Conservation (phyloP, 37 sponge, comb jelly and placozoan genomes). For the Haliclona indistincta region DNA sequence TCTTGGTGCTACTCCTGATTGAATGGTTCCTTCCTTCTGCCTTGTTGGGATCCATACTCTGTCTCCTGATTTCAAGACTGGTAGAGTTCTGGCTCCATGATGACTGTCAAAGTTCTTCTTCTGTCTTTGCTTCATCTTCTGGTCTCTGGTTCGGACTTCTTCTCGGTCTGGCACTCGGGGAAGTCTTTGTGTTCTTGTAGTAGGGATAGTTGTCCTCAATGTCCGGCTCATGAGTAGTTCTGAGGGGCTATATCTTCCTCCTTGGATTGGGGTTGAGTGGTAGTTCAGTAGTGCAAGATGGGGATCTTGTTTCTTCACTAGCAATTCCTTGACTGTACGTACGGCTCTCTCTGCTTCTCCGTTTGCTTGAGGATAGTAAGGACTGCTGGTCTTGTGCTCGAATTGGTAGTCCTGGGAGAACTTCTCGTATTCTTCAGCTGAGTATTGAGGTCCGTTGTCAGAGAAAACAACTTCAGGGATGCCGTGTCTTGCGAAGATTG, state of each 20-base stretch:
- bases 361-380: slow-evolving; percentile 44
- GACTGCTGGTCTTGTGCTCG: slow-evolving; percentile 49
- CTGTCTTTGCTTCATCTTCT: slow-evolving; percentile 10
- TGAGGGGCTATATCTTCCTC: slow-evolving; percentile 32
- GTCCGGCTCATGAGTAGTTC: slow-evolving; percentile 43
- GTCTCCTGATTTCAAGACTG: slow-evolving; percentile 8
- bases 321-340: slow-evolving; percentile 25
- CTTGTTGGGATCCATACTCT: slow-evolving; percentile 34
- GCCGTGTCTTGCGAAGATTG: slow-evolving; percentile 58
- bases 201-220: slow-evolving; percentile 38
- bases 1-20: slow-evolving; percentile 14
- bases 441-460: slow-evolving; percentile 71
- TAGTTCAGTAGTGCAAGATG: slow-evolving; percentile 31
- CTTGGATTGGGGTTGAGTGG: slow-evolving; percentile 37
- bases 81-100: slow-evolving; percentile 14
- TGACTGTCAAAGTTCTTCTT: slow-evolving; percentile 20
- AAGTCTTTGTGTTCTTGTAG: neutral
- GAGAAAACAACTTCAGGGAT: slow-evolving; percentile 40
- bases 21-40: slow-evolving; percentile 6
- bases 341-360: slow-evolving; percentile 72
- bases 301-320: slow-evolving; percentile 44
- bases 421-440: slow-evolving; percentile 7
- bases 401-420: slow-evolving; percentile 32
- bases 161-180: slow-evolving; percentile 17
- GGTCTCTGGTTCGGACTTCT: slow-evolving; percentile 1